Evolutionary conservation across 2,797 vertebrate genomes (phyloP).

Genomic region (Staurois parvus): DNA sequence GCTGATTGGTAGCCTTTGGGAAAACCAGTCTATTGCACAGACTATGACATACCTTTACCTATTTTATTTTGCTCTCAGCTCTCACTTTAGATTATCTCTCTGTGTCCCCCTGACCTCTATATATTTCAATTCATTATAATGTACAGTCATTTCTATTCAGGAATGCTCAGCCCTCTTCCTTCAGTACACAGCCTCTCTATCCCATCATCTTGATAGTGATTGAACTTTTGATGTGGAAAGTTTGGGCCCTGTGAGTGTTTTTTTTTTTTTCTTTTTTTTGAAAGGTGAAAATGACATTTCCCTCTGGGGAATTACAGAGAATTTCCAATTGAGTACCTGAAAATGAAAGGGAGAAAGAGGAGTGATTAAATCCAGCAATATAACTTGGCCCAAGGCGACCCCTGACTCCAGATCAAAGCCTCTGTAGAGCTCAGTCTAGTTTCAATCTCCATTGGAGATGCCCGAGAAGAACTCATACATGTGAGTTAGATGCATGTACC

Average conservation of each 20-base stretch:
- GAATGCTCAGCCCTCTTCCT: conserved; percentile 20
- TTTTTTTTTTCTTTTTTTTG: conserved; percentile 50
- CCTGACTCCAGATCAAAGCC: conserved; percentile 58
- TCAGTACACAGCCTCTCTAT: conserved; percentile 23
- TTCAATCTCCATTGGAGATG: conserved; percentile 58
- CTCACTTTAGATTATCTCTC: conserved; percentile 14
- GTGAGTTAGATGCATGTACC: conserved; percentile 23
- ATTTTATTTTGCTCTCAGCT: background rate
- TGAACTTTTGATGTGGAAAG: conserved; percentile 61
- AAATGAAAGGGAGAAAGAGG: conserved; percentile 62
- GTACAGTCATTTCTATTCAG: conserved; percentile 1
- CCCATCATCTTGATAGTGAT: conserved; percentile 55
- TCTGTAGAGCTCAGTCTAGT: conserved; percentile 40
- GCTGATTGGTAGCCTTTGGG: background rate
- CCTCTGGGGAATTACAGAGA: conserved; percentile 59
- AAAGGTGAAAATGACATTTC: conserved; percentile 63
- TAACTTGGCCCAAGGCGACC: conserved; percentile 60
- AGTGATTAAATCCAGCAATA: conserved; percentile 62
- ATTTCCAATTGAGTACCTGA: conserved; percentile 61
- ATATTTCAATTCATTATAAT: conserved; percentile 20
- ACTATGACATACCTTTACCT: background rate
- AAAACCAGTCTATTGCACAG: background rate
- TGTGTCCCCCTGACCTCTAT: background rate
- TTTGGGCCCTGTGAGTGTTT: conserved; percentile 49
- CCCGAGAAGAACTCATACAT: conserved; percentile 51